Conservation (phyloP, 2,113 vertebrate species). For the Eclectus roratus region DNA sequence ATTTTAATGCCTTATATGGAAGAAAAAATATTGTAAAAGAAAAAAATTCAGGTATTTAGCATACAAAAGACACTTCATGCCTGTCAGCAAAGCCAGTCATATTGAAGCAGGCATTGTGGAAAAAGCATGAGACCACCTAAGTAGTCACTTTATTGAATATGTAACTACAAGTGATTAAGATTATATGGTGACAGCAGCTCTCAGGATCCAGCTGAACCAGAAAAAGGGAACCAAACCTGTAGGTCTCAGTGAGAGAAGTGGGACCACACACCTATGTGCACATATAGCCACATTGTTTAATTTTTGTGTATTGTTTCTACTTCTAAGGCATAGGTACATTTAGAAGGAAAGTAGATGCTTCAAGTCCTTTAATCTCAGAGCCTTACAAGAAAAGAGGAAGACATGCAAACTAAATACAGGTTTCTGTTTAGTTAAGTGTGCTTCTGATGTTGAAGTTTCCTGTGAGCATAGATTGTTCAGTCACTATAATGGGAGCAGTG, state of each 20-base stretch:
- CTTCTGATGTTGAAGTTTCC: not conserved
- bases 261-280: slow-evolving; percentile 27
- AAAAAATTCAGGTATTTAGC: not conserved
- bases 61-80: not conserved
- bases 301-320: not conserved
- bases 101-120: slow-evolving; percentile 5
- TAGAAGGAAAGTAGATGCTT: not conserved
- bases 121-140: slow-evolving; percentile 49
- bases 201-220: slow-evolving; percentile 29
- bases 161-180: slow-evolving; percentile 12
- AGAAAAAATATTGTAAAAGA: not conserved
- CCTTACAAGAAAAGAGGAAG: not conserved
- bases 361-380: not conserved
- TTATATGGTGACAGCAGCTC: slow-evolving; percentile 19
- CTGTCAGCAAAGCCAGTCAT: slow-evolving; percentile 19
- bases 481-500: not conserved
- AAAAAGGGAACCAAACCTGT: not conserved
- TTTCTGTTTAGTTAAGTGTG: not conserved
- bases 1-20: not conserved
- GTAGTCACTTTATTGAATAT: not conserved
- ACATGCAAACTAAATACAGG: not conserved
- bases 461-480: not conserved
- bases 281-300: not conserved
- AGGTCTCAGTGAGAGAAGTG: not conserved
- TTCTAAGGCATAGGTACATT: not conserved